These are phyloP conservation scores for Atherinomorus stipes DNA, from an alignment of 2,113 vertebrate species.

Conservation along the genomic window DNA sequence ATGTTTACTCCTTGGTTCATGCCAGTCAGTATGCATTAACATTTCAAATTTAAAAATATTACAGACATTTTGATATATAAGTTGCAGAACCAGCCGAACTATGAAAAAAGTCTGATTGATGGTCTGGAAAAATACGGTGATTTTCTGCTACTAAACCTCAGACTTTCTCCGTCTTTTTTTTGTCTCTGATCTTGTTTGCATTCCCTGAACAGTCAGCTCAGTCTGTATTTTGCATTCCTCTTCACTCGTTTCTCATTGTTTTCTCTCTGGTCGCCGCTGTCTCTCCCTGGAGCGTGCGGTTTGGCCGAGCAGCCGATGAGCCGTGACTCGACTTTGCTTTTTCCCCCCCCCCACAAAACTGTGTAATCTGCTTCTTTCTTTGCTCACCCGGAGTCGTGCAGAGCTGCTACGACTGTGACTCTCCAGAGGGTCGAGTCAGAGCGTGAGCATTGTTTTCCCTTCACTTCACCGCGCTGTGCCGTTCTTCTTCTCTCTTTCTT, in stretches of 20 bases:
- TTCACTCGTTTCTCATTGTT: slow-evolving; percentile 35
- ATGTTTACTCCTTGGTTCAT: too few relatives aligned
- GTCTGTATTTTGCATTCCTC: slow-evolving; percentile 8
- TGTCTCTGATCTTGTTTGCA: background rate
- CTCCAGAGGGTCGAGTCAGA: slow-evolving; percentile 26
- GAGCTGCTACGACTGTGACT: slow-evolving; percentile 8
- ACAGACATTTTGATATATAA: too few relatives aligned
- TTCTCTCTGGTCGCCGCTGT: slow-evolving; percentile 19
- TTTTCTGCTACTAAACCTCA: background rate
- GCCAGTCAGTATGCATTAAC: too few relatives aligned
- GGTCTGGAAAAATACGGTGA: too few relatives aligned
- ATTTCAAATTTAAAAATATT: too few relatives aligned
- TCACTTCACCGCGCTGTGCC: background rate
- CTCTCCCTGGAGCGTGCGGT: slow-evolving; percentile 49
- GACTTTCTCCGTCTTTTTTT: background rate
- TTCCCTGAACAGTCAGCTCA: background rate
- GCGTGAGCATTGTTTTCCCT: slow-evolving; percentile 24
- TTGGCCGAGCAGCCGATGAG: slow-evolving; percentile 55
- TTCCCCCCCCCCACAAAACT: slow-evolving; percentile 12
- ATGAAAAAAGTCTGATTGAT: too few relatives aligned
- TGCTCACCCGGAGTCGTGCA: background rate
- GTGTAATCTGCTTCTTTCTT: background rate
- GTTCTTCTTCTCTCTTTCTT: background rate
- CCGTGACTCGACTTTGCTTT: slow-evolving; percentile 47
- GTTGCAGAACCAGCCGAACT: too few relatives aligned